These are phyloP conservation scores for Amiota communis DNA, from an alignment of 2,888 invertebrate genomes.

Conservation along the genomic window DNA sequence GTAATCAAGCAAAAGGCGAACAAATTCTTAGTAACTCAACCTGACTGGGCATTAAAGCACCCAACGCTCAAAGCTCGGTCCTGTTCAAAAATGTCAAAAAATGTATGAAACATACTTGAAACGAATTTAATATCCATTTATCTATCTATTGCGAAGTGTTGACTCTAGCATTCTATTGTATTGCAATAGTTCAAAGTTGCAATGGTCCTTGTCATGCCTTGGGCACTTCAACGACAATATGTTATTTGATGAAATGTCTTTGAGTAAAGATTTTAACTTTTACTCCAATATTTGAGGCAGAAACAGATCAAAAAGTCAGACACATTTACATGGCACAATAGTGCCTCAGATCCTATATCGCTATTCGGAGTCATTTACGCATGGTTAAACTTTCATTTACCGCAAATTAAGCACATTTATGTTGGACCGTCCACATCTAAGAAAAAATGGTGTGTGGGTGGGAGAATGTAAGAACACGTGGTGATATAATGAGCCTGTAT, in stretches of 20 bases:
- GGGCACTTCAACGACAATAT: too few relatives aligned
- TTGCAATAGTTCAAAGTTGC: too few relatives aligned
- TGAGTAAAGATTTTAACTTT: slow-evolving; percentile 35
- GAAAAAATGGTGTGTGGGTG: too few relatives aligned
- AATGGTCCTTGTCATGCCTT: too few relatives aligned
- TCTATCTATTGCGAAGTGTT: too few relatives aligned
- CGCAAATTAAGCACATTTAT: slow-evolving; percentile 65
- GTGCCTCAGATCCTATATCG: slow-evolving; percentile 57
- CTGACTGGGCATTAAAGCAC: neutral
- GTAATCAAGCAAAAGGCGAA: neutral
- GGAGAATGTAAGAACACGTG: neutral
- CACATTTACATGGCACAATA: slow-evolving; percentile 44
- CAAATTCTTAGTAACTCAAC: neutral
- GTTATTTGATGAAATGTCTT: too few relatives aligned
- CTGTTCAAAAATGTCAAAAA: neutral
- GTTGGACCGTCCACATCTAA: slow-evolving; percentile 44
- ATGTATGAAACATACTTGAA: neutral
- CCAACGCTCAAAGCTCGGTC: neutral
- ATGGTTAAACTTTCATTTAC: slow-evolving; percentile 67
- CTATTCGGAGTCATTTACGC: slow-evolving; percentile 66
- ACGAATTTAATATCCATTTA: neutral
- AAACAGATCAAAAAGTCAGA: slow-evolving; percentile 60
- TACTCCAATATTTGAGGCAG: slow-evolving; percentile 54
- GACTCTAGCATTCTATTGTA: too few relatives aligned
- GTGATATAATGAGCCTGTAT: neutral